Conservation (phyloP, 92 coral and sea anemone species). For the Chrysogorgia sp. region DNA sequence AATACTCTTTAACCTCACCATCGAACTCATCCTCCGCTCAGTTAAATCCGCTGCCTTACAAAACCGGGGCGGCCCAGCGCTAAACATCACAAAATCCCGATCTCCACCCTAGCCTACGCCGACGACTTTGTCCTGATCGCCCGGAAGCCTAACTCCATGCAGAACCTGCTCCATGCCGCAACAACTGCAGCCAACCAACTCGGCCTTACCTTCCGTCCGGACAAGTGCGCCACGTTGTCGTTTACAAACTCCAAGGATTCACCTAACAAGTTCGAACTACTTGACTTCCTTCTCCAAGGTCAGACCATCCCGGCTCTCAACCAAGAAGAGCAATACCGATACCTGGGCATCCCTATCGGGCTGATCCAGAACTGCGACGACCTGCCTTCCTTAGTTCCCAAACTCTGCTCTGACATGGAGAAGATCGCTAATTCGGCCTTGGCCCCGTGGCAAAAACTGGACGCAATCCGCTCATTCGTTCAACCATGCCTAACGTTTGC, state of each 20-base stretch:
- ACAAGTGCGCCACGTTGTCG: slow-evolving; percentile 16
- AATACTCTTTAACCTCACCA: background rate
- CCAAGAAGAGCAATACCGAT: background rate
- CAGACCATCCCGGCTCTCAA: background rate
- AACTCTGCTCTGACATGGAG: slow-evolving; percentile 13
- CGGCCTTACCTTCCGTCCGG: slow-evolving; percentile 2
- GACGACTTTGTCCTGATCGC: slow-evolving; percentile 1
- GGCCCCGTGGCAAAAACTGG: slow-evolving; percentile 45
- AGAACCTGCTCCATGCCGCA: background rate
- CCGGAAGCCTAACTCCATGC: background rate
- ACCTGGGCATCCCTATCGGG: slow-evolving; percentile 10
- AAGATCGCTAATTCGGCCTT: slow-evolving; percentile 18
- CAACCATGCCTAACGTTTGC: slow-evolving; percentile 43
- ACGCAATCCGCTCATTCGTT: slow-evolving; percentile 37
- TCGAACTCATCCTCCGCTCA: background rate
- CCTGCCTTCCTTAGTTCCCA: background rate
- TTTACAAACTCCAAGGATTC: background rate
- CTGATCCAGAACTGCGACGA: background rate
- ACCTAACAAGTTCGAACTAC: background rate
- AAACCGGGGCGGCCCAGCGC: background rate
- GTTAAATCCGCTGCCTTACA: background rate
- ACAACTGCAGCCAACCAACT: background rate
- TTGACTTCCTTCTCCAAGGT: background rate
- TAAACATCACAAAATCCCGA: background rate
- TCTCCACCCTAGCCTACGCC: background rate